These are phyloP conservation scores for Mesoclemmys tuberculata DNA, from an alignment of 2,113 vertebrate species.

Conservation along the genomic window DNA sequence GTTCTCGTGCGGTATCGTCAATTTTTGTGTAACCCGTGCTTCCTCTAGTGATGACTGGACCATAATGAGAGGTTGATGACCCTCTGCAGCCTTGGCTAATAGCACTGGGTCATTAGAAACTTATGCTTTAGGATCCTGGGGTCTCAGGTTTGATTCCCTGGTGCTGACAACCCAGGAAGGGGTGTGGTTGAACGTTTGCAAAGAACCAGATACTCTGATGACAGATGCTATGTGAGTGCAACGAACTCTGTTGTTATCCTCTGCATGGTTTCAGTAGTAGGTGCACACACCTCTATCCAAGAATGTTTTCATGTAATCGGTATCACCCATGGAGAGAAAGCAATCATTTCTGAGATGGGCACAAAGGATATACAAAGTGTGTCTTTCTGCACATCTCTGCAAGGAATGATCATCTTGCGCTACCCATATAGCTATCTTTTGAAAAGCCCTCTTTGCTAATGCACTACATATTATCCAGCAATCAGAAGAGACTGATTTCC, in stretches of 20 bases:
- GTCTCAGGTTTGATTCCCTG: neutral
- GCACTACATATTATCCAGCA: neutral
- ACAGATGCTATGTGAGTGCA: neutral
- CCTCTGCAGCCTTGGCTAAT: neutral
- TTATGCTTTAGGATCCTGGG: neutral
- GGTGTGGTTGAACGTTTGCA: neutral
- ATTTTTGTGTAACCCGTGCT: neutral
- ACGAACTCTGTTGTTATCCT: neutral
- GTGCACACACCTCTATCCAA: slow-evolving; percentile 38
- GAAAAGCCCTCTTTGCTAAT: neutral
- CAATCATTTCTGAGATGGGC: neutral
- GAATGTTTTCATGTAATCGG: neutral
- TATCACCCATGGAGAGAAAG: slow-evolving; percentile 23
- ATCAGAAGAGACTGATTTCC: neutral
- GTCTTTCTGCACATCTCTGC: neutral
- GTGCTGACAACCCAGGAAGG: neutral
- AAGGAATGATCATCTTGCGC: neutral
- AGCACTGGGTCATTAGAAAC: neutral
- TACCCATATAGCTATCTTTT: neutral
- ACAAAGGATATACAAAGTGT: neutral
- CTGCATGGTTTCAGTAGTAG: neutral
- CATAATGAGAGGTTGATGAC: neutral
- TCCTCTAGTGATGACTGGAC: neutral
- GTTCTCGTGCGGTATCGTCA: neutral
- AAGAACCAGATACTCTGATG: neutral